Conservation (phyloP, 2,797 vertebrate species). For the Chaenodraco wilsoni region DNA sequence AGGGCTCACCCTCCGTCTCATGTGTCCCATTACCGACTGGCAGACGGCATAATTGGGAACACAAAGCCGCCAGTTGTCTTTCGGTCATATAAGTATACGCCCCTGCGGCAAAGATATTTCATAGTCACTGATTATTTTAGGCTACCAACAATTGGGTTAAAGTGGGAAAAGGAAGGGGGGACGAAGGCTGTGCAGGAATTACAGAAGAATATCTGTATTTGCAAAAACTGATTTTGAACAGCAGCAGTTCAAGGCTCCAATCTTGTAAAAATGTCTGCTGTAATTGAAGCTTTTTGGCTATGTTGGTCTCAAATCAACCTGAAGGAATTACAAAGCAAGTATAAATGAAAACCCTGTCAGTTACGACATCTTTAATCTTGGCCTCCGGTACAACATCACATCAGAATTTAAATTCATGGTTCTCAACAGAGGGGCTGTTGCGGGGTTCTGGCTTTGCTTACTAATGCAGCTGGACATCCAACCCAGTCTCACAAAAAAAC, state of each 20-base stretch:
- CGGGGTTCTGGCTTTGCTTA: constrained; percentile 23
- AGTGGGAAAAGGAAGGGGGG: not conserved
- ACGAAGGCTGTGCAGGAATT: not conserved
- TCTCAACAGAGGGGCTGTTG: constrained; percentile 12
- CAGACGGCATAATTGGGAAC: constrained; percentile 60
- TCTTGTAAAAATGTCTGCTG: constrained; percentile 23
- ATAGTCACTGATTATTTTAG: constrained; percentile 21
- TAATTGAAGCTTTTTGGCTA: not conserved
- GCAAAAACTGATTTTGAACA: constrained; percentile 6
- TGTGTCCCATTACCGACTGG: constrained; percentile 66
- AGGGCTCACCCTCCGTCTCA: constrained; percentile 35
- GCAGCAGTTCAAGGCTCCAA: not conserved
- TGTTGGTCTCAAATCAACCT: constrained; percentile 7
- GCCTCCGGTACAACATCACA: constrained; percentile 19
- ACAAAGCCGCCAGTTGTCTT: constrained; percentile 60
- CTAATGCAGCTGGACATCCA: constrained; percentile 44
- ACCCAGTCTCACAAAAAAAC: too few species aligned
- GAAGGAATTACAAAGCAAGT: constrained; percentile 20
- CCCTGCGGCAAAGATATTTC: constrained; percentile 9
- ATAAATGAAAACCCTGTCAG: constrained; percentile 1
- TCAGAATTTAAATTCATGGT: constrained; percentile 34
- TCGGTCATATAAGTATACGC: constrained; percentile 19
- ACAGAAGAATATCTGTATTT: not conserved
- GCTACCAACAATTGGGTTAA: not conserved
- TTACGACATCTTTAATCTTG: constrained; percentile 42